phyloP scores from a whole-genome alignment of 1,140 invertebrate genomes.

The Eulimnadia texana region DNA sequence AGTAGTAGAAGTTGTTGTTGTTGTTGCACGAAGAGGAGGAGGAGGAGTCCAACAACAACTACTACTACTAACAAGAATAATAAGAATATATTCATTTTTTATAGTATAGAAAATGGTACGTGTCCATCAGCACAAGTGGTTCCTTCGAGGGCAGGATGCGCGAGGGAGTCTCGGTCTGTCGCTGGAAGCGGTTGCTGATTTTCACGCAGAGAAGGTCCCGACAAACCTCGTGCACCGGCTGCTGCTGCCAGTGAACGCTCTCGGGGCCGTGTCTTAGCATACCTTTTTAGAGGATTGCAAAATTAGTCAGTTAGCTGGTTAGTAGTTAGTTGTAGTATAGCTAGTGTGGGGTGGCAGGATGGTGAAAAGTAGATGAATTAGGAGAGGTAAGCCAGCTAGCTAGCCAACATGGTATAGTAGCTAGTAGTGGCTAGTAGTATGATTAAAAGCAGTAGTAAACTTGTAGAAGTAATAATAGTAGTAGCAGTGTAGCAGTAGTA shows the following conservation, averaged over 20 bases:
- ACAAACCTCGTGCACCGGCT: constrained; percentile 39
- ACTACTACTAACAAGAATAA: neutral
- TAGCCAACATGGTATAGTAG: no score
- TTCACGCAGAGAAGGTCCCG: constrained; percentile 41
- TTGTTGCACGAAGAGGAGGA: no score
- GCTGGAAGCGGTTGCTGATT: constrained; percentile 29
- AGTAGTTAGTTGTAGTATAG: neutral
- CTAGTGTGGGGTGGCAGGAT: neutral
- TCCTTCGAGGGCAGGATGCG: constrained; percentile 43
- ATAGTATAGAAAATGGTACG: constrained; percentile 25
- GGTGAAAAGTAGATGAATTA: no score
- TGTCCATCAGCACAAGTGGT: constrained; percentile 36
- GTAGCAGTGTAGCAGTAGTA: no score
- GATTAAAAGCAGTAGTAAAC: no score
- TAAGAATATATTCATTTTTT: neutral
- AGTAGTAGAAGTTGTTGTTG: no score
- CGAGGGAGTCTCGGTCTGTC: constrained; percentile 46
- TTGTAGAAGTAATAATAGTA: no score
- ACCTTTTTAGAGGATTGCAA: constrained; percentile 25
- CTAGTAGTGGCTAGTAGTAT: no score
- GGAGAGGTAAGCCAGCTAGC: no score
- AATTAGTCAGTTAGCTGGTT: neutral
- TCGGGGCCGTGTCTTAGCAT: constrained; percentile 41
- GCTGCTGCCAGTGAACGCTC: constrained; percentile 33
- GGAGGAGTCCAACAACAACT: neutral